Evolutionary conservation across 2,797 vertebrate species (phyloP).

Genomic region (Manis crassicaudata): DNA sequence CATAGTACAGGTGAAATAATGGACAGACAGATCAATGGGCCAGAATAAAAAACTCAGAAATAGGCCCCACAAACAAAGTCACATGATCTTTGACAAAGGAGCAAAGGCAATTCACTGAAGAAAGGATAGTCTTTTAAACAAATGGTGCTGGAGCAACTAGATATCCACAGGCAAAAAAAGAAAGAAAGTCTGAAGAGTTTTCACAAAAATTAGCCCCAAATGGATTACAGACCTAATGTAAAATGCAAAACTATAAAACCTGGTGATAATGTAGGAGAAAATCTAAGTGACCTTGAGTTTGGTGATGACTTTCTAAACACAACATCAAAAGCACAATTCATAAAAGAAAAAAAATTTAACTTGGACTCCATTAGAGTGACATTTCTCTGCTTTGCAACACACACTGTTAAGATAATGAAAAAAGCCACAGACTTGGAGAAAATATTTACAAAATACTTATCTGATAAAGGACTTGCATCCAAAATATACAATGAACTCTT

Average conservation of each 20-base stretch:
- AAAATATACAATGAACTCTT: neutral
- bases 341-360: conserved; percentile 9
- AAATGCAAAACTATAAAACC: conserved; percentile 1
- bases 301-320: neutral
- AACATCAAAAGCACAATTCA: neutral
- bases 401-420: neutral
- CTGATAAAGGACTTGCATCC: neutral
- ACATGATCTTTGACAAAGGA: neutral
- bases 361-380: conserved; percentile 12
- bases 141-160: neutral
- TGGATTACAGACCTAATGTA: neutral
- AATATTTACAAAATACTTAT: neutral
- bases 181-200: neutral
- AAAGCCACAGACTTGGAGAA: neutral
- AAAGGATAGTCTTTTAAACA: neutral
- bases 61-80: neutral
- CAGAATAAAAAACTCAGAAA: neutral
- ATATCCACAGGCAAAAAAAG: neutral
- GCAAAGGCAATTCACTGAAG: neutral
- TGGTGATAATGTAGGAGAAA: neutral
- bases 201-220: neutral
- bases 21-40: neutral
- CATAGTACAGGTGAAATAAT: neutral
- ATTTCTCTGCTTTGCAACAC: neutral
- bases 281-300: neutral